Conservation (phyloP, 2,888 invertebrate species). For the Campoletis raptor region DNA sequence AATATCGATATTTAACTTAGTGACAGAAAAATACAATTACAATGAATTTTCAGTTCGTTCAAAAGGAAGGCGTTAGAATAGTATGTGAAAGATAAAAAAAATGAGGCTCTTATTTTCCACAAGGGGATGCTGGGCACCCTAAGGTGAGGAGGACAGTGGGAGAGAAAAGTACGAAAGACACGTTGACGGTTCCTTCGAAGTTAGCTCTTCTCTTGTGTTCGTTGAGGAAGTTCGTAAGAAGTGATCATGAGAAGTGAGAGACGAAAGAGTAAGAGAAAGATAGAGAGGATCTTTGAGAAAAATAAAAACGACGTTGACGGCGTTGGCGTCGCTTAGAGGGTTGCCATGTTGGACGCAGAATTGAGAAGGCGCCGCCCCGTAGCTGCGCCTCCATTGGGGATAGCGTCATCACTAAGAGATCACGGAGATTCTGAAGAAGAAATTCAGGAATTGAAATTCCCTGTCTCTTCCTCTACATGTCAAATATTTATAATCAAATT, state of each 20-base stretch:
- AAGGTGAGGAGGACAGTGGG: conserved; percentile 1
- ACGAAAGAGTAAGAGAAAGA: conserved; percentile 67
- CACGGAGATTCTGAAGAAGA: conserved; percentile 46
- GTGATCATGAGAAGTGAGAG: conserved; percentile 67
- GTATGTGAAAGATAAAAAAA: conserved; percentile 1
- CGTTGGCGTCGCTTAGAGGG: conserved; percentile 71
- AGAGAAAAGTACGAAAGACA: conserved; percentile 3
- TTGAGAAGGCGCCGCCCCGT: conserved; percentile 81
- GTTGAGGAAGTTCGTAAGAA: conserved; percentile 57
- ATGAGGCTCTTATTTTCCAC: background rate
- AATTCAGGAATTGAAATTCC: conserved; percentile 36
- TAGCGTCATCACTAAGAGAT: conserved; percentile 70
- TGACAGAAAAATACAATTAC: background rate
- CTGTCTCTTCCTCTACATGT: background rate
- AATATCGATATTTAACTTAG: background rate
- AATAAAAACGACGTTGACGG: conserved; percentile 42
- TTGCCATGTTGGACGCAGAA: conserved; percentile 82
- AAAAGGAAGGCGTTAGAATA: background rate
- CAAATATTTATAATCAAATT: background rate
- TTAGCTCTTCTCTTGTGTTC: conserved; percentile 48
- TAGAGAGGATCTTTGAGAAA: conserved; percentile 62
- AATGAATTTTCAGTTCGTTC: background rate
- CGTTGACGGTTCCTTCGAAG: conserved; percentile 1
- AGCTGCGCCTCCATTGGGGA: conserved; percentile 79
- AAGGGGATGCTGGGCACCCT: conserved; percentile 2